Conservation (phyloP, 2,113 vertebrate genomes). For the Paracanthobrama guichenoti region DNA sequence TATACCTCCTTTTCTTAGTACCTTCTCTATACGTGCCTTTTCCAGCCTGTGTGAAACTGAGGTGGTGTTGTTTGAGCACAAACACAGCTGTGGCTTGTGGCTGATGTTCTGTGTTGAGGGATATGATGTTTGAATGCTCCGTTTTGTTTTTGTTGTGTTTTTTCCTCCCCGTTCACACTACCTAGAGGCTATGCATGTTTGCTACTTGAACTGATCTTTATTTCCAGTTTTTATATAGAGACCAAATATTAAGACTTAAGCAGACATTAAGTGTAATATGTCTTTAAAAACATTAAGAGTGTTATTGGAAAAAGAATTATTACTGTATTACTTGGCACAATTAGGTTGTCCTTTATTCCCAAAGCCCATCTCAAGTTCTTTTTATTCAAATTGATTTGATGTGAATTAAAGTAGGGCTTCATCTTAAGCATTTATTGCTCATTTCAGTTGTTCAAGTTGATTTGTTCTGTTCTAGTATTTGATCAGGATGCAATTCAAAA, state of each 20-base stretch:
- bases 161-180: neutral
- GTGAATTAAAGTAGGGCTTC: neutral
- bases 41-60: neutral
- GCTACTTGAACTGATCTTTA: constrained; percentile 8
- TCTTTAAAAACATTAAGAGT: constrained; percentile 5
- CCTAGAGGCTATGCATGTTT: constrained; percentile 9
- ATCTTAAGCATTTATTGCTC: neutral
- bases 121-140: neutral
- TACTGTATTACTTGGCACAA: neutral
- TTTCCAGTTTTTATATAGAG: constrained; percentile 20
- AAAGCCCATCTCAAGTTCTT: neutral
- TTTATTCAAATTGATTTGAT: neutral
- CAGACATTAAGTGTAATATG: neutral
- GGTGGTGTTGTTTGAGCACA: neutral
- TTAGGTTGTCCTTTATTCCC: neutral
- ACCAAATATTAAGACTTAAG: constrained; percentile 16
- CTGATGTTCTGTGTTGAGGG: neutral
- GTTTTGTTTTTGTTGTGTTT: neutral
- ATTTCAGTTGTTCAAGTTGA: neutral
- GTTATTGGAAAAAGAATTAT: neutral
- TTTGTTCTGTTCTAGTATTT: constrained; percentile 2
- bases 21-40: constrained; percentile 4
- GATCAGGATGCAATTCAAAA: constrained; percentile 19
- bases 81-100: neutral
- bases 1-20: neutral